These are phyloP conservation scores for Origma solitaria DNA, from an alignment of 2,113 vertebrate genomes.

Conservation along the genomic window DNA sequence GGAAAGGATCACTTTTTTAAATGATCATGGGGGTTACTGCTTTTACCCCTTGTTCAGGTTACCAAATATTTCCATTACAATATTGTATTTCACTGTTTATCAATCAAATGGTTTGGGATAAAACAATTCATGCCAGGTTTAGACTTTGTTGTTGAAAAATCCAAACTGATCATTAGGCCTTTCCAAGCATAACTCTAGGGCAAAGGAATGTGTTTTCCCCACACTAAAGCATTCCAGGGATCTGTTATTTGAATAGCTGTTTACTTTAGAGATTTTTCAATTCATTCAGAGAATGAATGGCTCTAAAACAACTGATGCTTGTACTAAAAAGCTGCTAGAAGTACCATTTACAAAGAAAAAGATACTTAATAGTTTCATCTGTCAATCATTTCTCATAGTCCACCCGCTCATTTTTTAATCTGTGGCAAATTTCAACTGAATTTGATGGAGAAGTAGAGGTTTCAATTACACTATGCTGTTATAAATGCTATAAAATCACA, in stretches of 20 bases:
- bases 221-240: conserved; percentile 37
- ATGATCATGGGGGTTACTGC: not conserved
- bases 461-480: not conserved
- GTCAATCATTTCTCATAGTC: not conserved
- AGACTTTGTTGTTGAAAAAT: not conserved
- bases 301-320: not conserved
- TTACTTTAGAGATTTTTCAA: conserved; percentile 44
- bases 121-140: not conserved
- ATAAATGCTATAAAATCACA: not conserved
- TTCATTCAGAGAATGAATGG: not conserved
- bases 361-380: not conserved
- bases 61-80: not conserved
- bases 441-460: not conserved
- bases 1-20: not conserved
- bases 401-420: not conserved
- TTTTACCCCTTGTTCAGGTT: not conserved
- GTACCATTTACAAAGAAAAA: not conserved
- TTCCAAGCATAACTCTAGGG: not conserved
- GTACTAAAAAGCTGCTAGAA: not conserved
- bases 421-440: not conserved
- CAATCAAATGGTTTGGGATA: not conserved
- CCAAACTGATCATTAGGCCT: not conserved
- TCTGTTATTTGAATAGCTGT: conserved; percentile 32
- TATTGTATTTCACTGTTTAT: not conserved
- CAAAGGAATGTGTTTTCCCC: conserved; percentile 35